Conservation (phyloP, 2,888 invertebrate species). For the Crossocerus cetratus region DNA sequence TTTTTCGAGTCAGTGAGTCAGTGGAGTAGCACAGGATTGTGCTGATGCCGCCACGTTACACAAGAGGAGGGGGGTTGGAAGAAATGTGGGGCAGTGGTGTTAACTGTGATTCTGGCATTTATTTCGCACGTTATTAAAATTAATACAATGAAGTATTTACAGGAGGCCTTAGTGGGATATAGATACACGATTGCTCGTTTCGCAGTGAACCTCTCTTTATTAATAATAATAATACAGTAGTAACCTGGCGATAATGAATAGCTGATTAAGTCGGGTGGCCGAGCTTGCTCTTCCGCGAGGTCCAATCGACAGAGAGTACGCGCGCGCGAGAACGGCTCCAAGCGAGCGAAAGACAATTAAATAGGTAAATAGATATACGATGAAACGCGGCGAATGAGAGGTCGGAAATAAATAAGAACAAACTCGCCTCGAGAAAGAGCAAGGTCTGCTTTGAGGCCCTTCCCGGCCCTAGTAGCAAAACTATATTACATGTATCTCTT, state of each 20-base stretch:
- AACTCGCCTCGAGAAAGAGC: conserved; percentile 33
- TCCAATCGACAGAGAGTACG: conserved; percentile 10
- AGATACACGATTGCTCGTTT: conserved; percentile 46
- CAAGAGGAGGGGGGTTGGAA: too few relatives aligned
- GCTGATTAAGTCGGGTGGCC: conserved; percentile 41
- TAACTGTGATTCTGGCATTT: conserved; percentile 60
- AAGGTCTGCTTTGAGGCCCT: conserved; percentile 30
- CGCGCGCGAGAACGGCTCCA: not conserved
- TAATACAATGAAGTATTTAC: conserved; percentile 73
- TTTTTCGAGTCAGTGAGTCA: too few relatives aligned
- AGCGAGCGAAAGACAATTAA: conserved; percentile 21
- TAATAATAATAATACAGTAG: conserved; percentile 45
- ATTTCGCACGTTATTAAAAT: conserved; percentile 72
- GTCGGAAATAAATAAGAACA: conserved; percentile 52
- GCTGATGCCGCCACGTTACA: too few relatives aligned
- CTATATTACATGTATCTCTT: conserved; percentile 52
- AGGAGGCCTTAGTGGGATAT: conserved; percentile 55
- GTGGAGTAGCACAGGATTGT: too few relatives aligned
- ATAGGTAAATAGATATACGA: conserved; percentile 39
- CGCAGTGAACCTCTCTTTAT: conserved; percentile 46
- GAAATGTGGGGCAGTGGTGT: not conserved
- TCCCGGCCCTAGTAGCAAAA: conserved; percentile 53
- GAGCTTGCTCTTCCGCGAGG: conserved; percentile 23
- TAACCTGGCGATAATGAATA: conserved; percentile 46
- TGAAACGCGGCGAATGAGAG: conserved; percentile 12